phyloP scores from a whole-genome alignment of 92 coral and sea anemone genomes.

The Meandrina meandrites region DNA sequence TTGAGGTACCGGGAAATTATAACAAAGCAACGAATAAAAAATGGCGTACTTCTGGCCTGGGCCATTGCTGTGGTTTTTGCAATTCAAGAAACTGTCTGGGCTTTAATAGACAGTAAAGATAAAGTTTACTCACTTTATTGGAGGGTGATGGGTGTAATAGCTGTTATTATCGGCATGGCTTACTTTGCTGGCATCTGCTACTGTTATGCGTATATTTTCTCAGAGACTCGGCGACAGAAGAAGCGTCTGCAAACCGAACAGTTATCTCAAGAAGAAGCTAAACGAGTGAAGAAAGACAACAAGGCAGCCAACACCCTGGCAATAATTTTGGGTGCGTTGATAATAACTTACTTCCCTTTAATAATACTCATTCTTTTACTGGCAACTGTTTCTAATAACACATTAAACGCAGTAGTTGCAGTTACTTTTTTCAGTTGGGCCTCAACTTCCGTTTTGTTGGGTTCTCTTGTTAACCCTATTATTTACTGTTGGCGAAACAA shows the following conservation, averaged over 20 bases:
- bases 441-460: not conserved
- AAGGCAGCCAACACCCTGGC: slow-evolving; percentile 8
- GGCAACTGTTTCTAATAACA: not conserved
- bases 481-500: not conserved
- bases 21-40: not conserved
- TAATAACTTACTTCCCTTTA: not conserved
- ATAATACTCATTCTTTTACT: no score
- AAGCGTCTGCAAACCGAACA: slow-evolving; percentile 7
- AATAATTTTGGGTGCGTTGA: not conserved
- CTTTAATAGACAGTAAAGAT: not conserved
- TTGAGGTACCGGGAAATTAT: slow-evolving; percentile 11
- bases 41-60: not conserved
- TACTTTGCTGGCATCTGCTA: not conserved
- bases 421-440: not conserved
- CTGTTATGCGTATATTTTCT: not conserved
- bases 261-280: not conserved
- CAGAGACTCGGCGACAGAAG: not conserved
- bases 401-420: not conserved
- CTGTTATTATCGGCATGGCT: no score
- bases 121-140: not conserved
- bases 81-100: not conserved
- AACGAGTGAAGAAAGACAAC: not conserved
- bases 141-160: not conserved
- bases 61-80: not conserved
- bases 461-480: slow-evolving; percentile 12